A percentile compares a stretch with the other conserved stretches of the same genome.
Conservation (phyloP, 2,797 vertebrate species). For the Gouania willdenowi region DNA sequence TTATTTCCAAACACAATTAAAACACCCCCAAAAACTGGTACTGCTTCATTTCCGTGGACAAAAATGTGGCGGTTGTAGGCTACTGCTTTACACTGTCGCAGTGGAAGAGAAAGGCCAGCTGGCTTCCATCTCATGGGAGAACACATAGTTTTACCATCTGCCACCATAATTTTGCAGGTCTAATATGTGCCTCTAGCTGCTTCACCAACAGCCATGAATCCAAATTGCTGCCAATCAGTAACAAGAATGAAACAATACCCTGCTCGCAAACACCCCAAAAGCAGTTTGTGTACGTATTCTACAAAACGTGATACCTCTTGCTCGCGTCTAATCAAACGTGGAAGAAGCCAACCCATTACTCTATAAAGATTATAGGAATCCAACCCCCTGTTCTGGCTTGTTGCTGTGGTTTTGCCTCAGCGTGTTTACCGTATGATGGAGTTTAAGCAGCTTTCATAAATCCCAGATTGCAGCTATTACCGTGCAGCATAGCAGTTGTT, state of each 20-base stretch:
- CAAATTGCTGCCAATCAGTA: constrained; percentile 42
- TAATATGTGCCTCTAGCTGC: constrained; percentile 49
- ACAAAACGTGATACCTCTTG: neutral
- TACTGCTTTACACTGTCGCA: constrained; percentile 33
- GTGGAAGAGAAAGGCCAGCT: constrained; percentile 49
- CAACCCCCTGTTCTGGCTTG: neutral
- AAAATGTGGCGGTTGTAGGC: constrained; percentile 41
- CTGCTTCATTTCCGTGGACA: constrained; percentile 30
- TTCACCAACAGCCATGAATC: constrained; percentile 47
- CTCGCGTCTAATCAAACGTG: neutral
- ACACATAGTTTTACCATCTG: constrained; percentile 66
- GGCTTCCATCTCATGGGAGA: constrained; percentile 55
- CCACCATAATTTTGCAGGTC: constrained; percentile 54
- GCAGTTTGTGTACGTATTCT: neutral
- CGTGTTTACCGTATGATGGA: neutral
- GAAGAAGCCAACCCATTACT: neutral
- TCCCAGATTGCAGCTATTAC: neutral
- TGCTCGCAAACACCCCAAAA: constrained; percentile 15
- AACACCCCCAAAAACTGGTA: neutral
- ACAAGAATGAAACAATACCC: constrained; percentile 39
- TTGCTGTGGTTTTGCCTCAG: neutral
- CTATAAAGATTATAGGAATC: neutral
- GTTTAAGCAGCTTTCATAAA: neutral
- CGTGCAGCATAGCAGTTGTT: neutral
- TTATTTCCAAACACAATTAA: neutral